Evolutionary conservation across 2,113 vertebrate species (phyloP), one percentile per base, ranked within the genome.

Genomic region (Otus sunia): DNA sequence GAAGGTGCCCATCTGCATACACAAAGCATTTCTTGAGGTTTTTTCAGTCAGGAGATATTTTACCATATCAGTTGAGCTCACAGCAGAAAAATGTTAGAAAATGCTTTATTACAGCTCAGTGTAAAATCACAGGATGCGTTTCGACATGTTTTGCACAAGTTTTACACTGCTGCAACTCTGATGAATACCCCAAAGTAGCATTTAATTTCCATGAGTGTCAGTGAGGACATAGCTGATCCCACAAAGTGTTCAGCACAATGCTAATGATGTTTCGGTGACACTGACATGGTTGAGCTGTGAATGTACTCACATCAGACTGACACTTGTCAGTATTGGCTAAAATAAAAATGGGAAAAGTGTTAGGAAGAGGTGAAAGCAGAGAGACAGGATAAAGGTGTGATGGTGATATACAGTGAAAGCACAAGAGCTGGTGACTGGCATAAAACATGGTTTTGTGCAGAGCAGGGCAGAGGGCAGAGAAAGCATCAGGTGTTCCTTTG

Each of bases 61-160:
- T 75, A 56, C 14, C 0, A 0, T 16, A 29, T 20, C 26, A 73
- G 0, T 2, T 62, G 23, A 47, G 27, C 49, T 78, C 15, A 75
- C 19, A 75, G 50, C 15, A 68, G 52, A 73, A 92, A 80, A 77
- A 56, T 47, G 30, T 43, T 56, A 34, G 5, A 64, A 80, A 75
- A 8, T 39, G 10, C 37, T 49, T 85, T 56, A 53, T 82, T 82
- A 52, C 12, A 69, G 6, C 10, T n/a, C 45, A 58, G 2, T 49
- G 12, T 86, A 80, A 69, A 92, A 90, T 67, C 49, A 69, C 12
- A 53, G 55, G 17, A 45, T 26, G 1, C 0, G 1, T 12, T 81
- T 45, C 9, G 3, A 21, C 36, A 59, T 1, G 0, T 47, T 96
- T 91, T 66, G 32, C 53, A 67, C 25, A 52, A 52, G 8, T 84